Percentiles rank a stretch among this genome's conserved stretches.
Evolutionary conservation across 2,888 invertebrate genomes (phyloP).

Genomic region (Tenthredo scrophulariae): DNA sequence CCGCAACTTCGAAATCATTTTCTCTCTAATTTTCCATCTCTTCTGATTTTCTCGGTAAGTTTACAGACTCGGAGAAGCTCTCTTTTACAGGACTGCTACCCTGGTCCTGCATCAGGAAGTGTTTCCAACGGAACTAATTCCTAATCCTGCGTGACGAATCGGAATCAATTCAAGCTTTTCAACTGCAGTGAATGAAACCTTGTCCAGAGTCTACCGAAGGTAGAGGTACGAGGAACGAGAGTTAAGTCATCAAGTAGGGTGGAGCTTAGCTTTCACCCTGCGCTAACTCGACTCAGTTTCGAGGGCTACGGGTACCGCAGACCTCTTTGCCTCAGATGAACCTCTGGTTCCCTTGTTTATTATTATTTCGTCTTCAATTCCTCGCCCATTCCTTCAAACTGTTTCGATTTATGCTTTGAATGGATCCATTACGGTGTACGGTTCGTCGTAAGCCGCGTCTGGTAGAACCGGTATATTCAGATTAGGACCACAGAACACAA

Average conservation of each 20-base stretch:
- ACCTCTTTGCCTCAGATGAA: constrained; percentile 34
- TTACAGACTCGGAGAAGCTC: neutral
- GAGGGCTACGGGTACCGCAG: neutral
- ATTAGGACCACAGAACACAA: constrained; percentile 45
- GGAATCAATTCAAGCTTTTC: constrained; percentile 18
- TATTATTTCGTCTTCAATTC: constrained; percentile 45
- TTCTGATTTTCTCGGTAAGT: neutral
- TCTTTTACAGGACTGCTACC: constrained; percentile 46
- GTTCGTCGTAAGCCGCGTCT: neutral
- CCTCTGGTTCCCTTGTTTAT: constrained; percentile 49
- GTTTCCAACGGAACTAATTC: constrained; percentile 45
- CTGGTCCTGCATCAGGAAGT: constrained; percentile 40
- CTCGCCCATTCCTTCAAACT: neutral
- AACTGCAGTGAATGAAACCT: neutral
- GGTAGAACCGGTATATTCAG: constrained; percentile 18
- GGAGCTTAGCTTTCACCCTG: constrained; percentile 43
- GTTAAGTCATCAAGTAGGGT: constrained; percentile 3
- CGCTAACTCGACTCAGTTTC: neutral
- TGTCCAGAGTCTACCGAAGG: neutral
- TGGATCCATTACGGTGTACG: neutral
- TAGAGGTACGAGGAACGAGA: neutral
- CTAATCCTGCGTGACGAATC: constrained; percentile 32
- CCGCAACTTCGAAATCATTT: neutral
- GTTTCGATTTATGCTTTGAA: constrained; percentile 31
- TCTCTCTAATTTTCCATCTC: neutral